Base-by-base conservation (phyloP, 2,797 vertebrate species). In the Anguilla megastoma region DNA sequence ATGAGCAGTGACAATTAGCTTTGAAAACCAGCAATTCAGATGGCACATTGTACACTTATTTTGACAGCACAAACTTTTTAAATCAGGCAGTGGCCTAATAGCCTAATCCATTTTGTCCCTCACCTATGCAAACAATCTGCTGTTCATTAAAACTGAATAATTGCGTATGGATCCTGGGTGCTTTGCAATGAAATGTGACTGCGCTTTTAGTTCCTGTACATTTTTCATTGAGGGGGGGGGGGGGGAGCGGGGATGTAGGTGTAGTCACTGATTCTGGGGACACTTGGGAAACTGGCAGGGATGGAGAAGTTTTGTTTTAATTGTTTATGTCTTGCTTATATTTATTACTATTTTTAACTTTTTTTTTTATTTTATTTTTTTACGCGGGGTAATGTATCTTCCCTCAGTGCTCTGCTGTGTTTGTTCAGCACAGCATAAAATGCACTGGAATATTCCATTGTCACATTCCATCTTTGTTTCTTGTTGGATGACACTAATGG, bases 41-140 rank as follows among this genome's bases (percentile, higher is more conserved):
- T 69, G 24, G 5, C 63, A 69, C 18, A 69, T 69, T 27, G 63
- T 27, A 69, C 14, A 14, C 7, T 27, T 69, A 7, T 27, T 69
- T 69, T 69, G 60, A 63, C 60, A 16, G 24, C 63, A 27, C n/a
- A 69, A 69, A 69, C 24, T n/a, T 69, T 69, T 69, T 69, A 24
- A 69, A n/a, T 69, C n/a, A 69, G n/a, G 63, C 24, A 2, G 24
- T 27, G 24, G 58, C 58, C 58, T 16, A 60, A 69, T 14, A 27
- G 63, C 63, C 63, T 69, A n/a, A n/a, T 69, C 63, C n/a, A 69
- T 69, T 69, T 69, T 27, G 63, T 27, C n/a, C n/a, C 63, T n/a
- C n/a, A n/a, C 63, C 24, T 69, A 8, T 7, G 12, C 63, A 8
- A 69, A 69, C 30, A 69, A 69, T 69, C 24, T 69, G 24, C 63